These are phyloP conservation scores for Campylomormyrus numenius DNA, from an alignment of 2,113 vertebrate genomes.

Conservation along the genomic window DNA sequence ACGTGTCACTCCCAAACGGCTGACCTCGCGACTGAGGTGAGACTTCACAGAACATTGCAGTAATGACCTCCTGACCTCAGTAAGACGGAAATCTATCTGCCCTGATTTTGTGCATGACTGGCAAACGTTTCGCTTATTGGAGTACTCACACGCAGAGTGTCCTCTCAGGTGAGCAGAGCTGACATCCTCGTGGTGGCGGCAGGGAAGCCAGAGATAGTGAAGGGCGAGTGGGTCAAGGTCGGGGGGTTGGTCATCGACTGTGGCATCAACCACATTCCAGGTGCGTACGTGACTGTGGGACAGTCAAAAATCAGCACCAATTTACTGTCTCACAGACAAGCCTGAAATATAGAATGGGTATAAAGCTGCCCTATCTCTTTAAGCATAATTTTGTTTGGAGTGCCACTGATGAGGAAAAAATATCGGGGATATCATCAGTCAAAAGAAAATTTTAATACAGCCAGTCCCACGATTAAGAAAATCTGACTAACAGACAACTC, in stretches of 20 bases:
- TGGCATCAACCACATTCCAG: conserved; percentile 88
- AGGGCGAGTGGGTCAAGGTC: conserved; percentile 92
- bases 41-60: background rate
- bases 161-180: conserved; percentile 68
- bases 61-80: background rate
- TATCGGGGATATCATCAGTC: background rate
- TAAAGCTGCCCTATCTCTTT: background rate
- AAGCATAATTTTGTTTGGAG: background rate
- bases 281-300: conserved; percentile 45
- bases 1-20: conserved; percentile 91
- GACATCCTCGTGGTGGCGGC: conserved; percentile 92
- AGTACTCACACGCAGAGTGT: background rate
- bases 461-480: background rate
- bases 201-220: conserved; percentile 89
- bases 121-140: background rate
- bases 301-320: background rate
- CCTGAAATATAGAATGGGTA: background rate
- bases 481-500: background rate
- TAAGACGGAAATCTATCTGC: background rate
- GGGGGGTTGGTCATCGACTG: conserved; percentile 95
- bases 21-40: conserved; percentile 79
- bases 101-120: background rate
- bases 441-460: background rate
- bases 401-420: background rate
- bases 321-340: background rate